phyloP scores from a whole-genome alignment of 2,888 invertebrate genomes.

The Blastobasis adustella region DNA sequence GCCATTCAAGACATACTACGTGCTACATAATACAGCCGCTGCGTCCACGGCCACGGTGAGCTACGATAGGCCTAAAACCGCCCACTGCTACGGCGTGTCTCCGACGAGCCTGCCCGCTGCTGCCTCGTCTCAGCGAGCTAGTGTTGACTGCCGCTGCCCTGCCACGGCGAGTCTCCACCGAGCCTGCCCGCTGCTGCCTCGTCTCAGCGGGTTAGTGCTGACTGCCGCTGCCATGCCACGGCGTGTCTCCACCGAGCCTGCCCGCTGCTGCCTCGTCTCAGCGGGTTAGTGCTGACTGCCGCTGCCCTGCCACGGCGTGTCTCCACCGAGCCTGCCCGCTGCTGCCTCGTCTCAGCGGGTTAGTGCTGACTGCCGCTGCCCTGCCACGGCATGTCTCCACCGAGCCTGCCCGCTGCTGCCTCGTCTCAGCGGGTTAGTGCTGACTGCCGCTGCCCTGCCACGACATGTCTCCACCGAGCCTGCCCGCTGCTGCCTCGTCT shows the following conservation, averaged over 20 bases:
- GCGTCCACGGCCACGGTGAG: neutral
- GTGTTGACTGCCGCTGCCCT: constrained; percentile 3
- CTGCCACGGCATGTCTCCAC: neutral
- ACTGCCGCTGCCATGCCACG: neutral
- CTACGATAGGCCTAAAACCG: neutral
- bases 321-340: neutral
- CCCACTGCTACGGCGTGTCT: neutral
- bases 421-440: too few relatives aligned
- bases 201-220: neutral
- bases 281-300: neutral
- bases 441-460: constrained; percentile 1
- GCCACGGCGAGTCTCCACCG: neutral
- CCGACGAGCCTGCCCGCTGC: neutral
- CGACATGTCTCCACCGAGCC: neutral
- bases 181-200: constrained; percentile 1
- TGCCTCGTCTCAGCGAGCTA: neutral
- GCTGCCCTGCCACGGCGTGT: neutral
- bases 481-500: constrained; percentile 1
- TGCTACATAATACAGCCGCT: too few relatives aligned
- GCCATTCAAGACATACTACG: too few relatives aligned
- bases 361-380: neutral
- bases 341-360: neutral
- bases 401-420: neutral
- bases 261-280: neutral
- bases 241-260: neutral